Conservation (phyloP, 1,140 invertebrate species). For the Thaumetopoea pityocampa region DNA sequence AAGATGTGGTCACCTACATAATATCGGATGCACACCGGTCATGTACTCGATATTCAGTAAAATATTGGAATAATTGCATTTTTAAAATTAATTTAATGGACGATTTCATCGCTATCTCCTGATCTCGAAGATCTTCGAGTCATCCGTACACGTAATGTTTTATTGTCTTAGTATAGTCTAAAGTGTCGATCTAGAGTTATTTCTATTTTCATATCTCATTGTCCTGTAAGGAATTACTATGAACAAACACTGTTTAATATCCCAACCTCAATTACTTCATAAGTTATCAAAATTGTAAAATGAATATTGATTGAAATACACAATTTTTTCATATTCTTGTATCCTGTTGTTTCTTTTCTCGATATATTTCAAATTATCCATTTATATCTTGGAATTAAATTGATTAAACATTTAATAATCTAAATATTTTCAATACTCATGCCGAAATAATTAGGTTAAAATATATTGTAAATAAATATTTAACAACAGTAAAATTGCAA, state of each 20-base stretch:
- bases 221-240: slow-evolving; percentile 7
- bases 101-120: too few species aligned
- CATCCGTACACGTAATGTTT: slow-evolving; percentile 45
- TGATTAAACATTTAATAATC: slow-evolving; percentile 34
- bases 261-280: background rate
- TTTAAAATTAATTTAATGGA: too few species aligned
- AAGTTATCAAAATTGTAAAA: too few species aligned
- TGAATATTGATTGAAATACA: slow-evolving; percentile 9
- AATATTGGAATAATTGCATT: too few species aligned
- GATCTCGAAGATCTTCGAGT: too few species aligned
- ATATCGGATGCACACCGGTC: too few species aligned
- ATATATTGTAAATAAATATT: slow-evolving; percentile 56
- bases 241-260: slow-evolving; percentile 13
- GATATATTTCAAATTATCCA: slow-evolving; percentile 14
- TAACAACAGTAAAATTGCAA: slow-evolving; percentile 59
- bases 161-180: slow-evolving; percentile 73
- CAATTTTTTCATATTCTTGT: slow-evolving; percentile 14
- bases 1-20: too few species aligned
- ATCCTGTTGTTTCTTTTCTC: slow-evolving; percentile 16
- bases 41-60: too few species aligned
- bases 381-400: slow-evolving; percentile 35
- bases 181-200: slow-evolving; percentile 49
- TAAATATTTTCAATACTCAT: slow-evolving; percentile 46
- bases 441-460: slow-evolving; percentile 49
- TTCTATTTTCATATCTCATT: slow-evolving; percentile 7